Evolutionary conservation across 1,140 invertebrate species (phyloP).

Genomic region (Eueides isabella): DNA sequence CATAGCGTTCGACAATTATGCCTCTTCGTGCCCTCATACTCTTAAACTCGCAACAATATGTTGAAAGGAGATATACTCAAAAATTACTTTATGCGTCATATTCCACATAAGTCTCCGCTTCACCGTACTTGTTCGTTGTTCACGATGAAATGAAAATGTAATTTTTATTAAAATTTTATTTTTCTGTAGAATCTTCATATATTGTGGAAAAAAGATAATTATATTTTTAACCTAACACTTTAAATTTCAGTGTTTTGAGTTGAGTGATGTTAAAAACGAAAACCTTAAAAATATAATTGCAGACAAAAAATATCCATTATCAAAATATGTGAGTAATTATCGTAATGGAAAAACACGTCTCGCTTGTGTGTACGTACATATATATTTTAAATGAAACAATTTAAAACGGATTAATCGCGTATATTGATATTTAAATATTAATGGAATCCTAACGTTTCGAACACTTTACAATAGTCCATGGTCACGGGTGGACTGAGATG

Average conservation of each 20-base stretch:
- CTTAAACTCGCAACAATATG: not conserved
- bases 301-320: constrained; percentile 2
- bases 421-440: too few relatives aligned
- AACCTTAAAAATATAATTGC: not conserved
- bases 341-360: not conserved
- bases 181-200: not conserved
- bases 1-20: constrained; percentile 3
- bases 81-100: not conserved
- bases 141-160: constrained; percentile 8
- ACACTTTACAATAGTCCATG: too few relatives aligned
- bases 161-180: constrained; percentile 4
- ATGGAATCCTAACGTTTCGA: too few relatives aligned
- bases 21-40: not conserved
- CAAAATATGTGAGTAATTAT: constrained; percentile 6
- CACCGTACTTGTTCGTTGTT: not conserved
- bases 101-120: not conserved
- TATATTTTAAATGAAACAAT: too few relatives aligned
- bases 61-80: constrained; percentile 4
- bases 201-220: not conserved
- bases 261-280: constrained; percentile 1
- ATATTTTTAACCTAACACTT: constrained; percentile 12
- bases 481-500: too few relatives aligned
- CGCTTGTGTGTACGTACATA: not conserved
- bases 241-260: not conserved
- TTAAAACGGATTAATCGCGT: too few relatives aligned